Base-by-base conservation (phyloP, 2,888 invertebrate species). In the Idaea straminata region DNA sequence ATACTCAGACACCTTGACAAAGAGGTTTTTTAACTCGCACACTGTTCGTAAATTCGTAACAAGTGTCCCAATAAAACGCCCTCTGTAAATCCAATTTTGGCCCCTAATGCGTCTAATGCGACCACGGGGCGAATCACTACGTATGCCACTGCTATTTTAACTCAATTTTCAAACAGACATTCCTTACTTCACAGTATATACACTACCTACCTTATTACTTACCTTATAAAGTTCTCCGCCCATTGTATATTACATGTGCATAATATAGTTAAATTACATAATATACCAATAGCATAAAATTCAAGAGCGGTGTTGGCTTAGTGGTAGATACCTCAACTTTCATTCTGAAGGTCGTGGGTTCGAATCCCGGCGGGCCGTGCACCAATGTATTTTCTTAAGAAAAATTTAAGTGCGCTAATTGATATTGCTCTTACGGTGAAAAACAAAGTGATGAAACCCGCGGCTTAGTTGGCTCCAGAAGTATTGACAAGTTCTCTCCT, bases 141-240 rank as follows among this genome's bases (percentile, higher is more conserved):
- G 87, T 86, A 88, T 84, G 89, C 90, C 91, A 84, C 91, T 92
- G 92, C 91, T 91, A 90, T 92, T 92, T 92, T 92, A 92, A 92
- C 92, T 92, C 92, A 88, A 92, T 92, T 92, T 91, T 87, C 83
- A 86, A 89, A 84, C 83, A 72, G 77, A 77, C 76, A 34, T 59
- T 77, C 71, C 75, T 47, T 47, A 13, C 47, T 47, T 10, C 47
- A 47, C 47, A 10, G 10, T 47, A 3, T 47, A 7, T 73, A 74
- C 72, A 74, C 65, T 66, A 68, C 69, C 65, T 69, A 75, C 72
- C 72, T 73, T 60, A 59, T 47, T 61, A 64, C 64, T 61, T 47
- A 47, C 10, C 13, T 47, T 3, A 10, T 47, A 47, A 47, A 47
- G 47, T 13, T 6, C 47, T 47, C 47, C 47, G 47, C 13, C 10